Base-by-base conservation (phyloP, 1,140 invertebrate genomes). In the Magallana ariakensis region DNA sequence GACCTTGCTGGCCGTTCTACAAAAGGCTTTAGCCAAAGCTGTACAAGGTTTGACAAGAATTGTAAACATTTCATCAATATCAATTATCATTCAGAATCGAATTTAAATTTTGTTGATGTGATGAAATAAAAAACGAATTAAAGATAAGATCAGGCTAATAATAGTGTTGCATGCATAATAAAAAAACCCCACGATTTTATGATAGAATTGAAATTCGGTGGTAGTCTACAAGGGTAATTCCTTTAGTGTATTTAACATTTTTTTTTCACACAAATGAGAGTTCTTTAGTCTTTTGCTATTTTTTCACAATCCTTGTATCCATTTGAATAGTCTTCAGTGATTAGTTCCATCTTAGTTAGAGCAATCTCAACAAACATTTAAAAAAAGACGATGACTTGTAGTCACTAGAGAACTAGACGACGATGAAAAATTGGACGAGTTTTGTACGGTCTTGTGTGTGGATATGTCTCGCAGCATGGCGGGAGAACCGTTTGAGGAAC, bases 391-490 rank as follows among this genome's bases (percentile, higher is more conserved):
- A 16, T 62, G 19, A 5, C 33, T 62, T 62, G 58, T 26, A 75
- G 66, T 26, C 13, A 75, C 66, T 11, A 13, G 33, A 26, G 33
- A 75, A 26, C 22, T 75, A 11, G 9, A 75, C 15, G 22, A 26
- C 4, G 2, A 13, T 9, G 66, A 75, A 19, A 1, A 26, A 4
- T 26, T 26, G 22, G 66, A 26, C 22, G 22, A 75, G 26, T 75
- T 75, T 26, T 22, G 19, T 75, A 75, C 66, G 11, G 66, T 75
- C 9, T 1, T 75, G 66, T 75, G 66, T 75, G 11, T 75, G 22
- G 66, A 75, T 75, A 10, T 75, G 66, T 75, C 66, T 75, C 66
- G 2, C 66, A 75, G 22, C 22, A 75, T 75, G 66, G 66, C 9
- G 22, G 66, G 66, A 75, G 33, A 33, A 19, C 22, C 22, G 0